A percentile compares a stretch with the other conserved stretches of the same genome.
phyloP scores from a whole-genome alignment of 2,113 vertebrate genomes.

The Dascyllus trimaculatus region DNA sequence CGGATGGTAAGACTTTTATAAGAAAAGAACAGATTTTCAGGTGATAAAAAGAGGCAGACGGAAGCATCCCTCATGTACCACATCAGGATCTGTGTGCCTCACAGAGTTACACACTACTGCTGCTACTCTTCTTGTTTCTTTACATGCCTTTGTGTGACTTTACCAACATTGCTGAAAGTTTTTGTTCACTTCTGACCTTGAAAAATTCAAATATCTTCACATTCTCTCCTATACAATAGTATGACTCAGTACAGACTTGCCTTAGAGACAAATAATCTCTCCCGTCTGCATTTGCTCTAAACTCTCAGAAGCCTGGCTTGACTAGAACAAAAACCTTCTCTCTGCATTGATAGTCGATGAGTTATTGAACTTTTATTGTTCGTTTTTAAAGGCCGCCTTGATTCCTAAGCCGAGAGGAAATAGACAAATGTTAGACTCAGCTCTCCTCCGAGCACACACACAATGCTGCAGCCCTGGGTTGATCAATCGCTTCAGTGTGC shows the following conservation, averaged over 20 bases:
- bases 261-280: neutral
- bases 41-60: slow-evolving; percentile 8
- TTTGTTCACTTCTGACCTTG: slow-evolving; percentile 6
- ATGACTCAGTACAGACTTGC: neutral
- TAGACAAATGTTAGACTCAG: neutral
- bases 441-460: neutral
- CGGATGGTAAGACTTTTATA: neutral
- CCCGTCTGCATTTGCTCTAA: neutral
- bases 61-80: no score
- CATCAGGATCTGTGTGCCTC: neutral
- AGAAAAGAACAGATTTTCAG: slow-evolving; percentile 15
- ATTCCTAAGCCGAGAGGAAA: neutral
- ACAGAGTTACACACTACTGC: neutral
- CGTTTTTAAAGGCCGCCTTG: neutral
- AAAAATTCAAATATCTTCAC: neutral
- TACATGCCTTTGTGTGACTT: neutral
- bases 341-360: neutral
- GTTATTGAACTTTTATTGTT: neutral
- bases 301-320: neutral
- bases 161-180: neutral
- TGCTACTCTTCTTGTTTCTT: neutral
- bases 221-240: neutral
- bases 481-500: neutral
- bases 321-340: neutral
- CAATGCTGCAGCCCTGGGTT: neutral